phyloP scores from a whole-genome alignment of 1,140 invertebrate species.

The Halesus radiatus region DNA sequence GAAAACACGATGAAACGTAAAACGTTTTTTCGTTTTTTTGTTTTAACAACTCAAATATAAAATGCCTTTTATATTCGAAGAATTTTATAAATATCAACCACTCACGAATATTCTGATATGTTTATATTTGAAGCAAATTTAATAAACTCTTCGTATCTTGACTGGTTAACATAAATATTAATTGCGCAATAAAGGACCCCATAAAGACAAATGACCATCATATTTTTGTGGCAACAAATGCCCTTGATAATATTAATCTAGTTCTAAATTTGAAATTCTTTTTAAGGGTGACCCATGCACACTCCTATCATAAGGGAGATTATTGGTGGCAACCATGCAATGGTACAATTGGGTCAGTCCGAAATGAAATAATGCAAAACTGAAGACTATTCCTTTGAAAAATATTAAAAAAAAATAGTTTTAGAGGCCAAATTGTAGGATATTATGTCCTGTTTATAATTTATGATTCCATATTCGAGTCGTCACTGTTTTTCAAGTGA shows the following conservation, averaged over 20 bases:
- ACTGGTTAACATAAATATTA: conserved; percentile 10
- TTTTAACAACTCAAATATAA: too few relatives aligned
- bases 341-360: background rate
- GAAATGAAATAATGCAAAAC: background rate
- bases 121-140: background rate
- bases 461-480: too few relatives aligned
- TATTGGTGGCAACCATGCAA: conserved; percentile 29
- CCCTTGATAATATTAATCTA: conserved; percentile 33
- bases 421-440: too few relatives aligned
- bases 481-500: too few relatives aligned
- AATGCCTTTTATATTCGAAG: too few relatives aligned
- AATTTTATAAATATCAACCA: background rate
- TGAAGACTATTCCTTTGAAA: too few relatives aligned
- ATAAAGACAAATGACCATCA: conserved; percentile 38
- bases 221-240: conserved; percentile 29
- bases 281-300: conserved; percentile 6
- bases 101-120: background rate
- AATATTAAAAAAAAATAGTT: too few relatives aligned
- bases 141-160: background rate
- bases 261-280: conserved; percentile 24
- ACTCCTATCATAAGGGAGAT: background rate
- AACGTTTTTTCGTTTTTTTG: too few relatives aligned
- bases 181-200: conserved; percentile 11
- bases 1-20: too few relatives aligned
- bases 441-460: too few relatives aligned